Percentiles rank a stretch among this genome's conserved stretches.
Conservation (phyloP, 2,113 vertebrate species). For the Cacatua alba region DNA sequence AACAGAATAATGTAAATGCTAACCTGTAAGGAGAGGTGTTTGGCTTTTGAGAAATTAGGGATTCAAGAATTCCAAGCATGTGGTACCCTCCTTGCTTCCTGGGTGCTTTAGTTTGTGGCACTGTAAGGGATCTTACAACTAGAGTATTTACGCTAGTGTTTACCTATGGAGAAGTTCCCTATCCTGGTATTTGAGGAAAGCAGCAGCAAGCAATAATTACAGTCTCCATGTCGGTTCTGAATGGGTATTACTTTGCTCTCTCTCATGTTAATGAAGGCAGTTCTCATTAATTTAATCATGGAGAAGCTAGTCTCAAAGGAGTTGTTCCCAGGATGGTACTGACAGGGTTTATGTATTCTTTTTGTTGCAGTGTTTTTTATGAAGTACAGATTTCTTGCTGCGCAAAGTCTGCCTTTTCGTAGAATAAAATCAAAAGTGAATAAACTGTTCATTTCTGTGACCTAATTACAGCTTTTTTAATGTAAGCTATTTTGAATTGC, state of each 20-base stretch:
- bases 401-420: not conserved
- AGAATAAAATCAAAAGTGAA: not conserved
- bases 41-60: not conserved
- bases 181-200: not conserved
- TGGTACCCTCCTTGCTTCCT: not conserved
- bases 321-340: not conserved
- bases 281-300: slow-evolving; percentile 27
- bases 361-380: not conserved
- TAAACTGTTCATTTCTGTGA: not conserved
- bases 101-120: not conserved
- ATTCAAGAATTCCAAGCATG: not conserved
- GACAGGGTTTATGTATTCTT: not conserved
- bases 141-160: not conserved
- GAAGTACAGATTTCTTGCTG: not conserved
- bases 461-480: not conserved
- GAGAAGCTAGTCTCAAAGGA: not conserved
- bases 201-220: not conserved
- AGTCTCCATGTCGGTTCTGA: not conserved
- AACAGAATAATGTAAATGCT: not conserved
- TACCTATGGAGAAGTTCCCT: not conserved
- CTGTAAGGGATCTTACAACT: not conserved
- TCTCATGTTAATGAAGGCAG: slow-evolving; percentile 21
- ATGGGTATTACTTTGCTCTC: not conserved
- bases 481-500: not conserved
- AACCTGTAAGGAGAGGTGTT: not conserved